These are phyloP conservation scores for Tetanocera ferruginea DNA, from an alignment of 2,888 invertebrate species.

Conservation along the genomic window DNA sequence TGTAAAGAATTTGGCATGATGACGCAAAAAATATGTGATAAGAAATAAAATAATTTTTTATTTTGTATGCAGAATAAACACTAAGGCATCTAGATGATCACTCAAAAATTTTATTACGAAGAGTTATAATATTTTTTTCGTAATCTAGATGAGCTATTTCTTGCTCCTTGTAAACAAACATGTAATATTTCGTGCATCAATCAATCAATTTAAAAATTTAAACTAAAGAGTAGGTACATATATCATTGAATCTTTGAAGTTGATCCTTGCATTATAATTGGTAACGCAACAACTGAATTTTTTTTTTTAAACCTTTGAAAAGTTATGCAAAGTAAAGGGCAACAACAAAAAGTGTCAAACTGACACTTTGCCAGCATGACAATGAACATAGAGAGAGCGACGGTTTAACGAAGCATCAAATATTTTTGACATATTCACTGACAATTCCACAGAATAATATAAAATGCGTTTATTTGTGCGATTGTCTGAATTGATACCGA, in stretches of 20 bases:
- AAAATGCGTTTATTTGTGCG: background rate
- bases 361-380: conserved; percentile 18
- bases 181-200: too few species aligned
- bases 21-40: background rate
- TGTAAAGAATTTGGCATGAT: background rate
- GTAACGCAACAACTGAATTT: background rate
- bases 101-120: too few species aligned
- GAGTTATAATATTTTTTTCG: too few species aligned
- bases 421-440: conserved; percentile 25
- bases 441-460: background rate
- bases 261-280: background rate
- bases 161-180: too few species aligned
- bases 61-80: too few species aligned
- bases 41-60: too few species aligned
- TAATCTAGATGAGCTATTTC: too few species aligned
- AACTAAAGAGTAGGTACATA: too few species aligned
- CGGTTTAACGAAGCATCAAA: conserved; percentile 21
- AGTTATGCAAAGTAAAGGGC: conserved; percentile 28
- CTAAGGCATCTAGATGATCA: too few species aligned
- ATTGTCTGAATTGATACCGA: background rate
- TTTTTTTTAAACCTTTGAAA: background rate
- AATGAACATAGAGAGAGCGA: background rate
- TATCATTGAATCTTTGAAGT: too few species aligned
- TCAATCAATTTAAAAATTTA: too few species aligned
- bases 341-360: background rate